A percentile compares a stretch with the other conserved stretches of the same genome.
Evolutionary conservation across 2,797 vertebrate genomes (phyloP).

Genomic region (Enteromius fasciolatus): DNA sequence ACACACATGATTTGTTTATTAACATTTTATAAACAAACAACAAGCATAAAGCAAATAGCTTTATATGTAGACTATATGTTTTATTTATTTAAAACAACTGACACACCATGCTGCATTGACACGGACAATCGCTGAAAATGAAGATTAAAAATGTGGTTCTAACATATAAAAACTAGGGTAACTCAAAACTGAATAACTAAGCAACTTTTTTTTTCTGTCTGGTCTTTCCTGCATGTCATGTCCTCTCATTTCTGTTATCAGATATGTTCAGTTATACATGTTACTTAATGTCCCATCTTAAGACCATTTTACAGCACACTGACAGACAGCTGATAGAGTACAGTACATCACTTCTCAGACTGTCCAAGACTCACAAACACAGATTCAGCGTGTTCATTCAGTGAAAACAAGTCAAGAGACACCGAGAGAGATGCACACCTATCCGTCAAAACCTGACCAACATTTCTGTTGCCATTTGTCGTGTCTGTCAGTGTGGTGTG

Average conservation of each 20-base stretch:
- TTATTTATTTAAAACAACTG: neutral
- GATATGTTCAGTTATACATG: neutral
- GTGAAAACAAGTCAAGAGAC: neutral
- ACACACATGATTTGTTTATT: neutral
- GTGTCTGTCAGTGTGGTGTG: neutral
- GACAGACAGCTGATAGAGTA: neutral
- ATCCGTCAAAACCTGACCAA: neutral
- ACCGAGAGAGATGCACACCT: neutral
- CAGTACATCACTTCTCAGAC: neutral
- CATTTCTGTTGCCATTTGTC: neutral
- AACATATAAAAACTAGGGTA: neutral
- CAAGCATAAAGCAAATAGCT: neutral
- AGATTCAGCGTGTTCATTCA: neutral
- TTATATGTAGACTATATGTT: no score
- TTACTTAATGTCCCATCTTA: neutral
- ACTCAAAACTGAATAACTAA: neutral
- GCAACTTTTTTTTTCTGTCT: neutral
- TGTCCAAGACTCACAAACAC: neutral
- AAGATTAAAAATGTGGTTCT: neutral
- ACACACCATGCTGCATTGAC: neutral
- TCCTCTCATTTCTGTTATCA: neutral
- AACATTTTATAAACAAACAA: neutral
- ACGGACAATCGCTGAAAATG: neutral
- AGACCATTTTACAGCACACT: neutral
- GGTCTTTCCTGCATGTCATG: neutral